phyloP scores from a whole-genome alignment of 2,113 vertebrate genomes.

The Cynoglossus semilaevis region DNA sequence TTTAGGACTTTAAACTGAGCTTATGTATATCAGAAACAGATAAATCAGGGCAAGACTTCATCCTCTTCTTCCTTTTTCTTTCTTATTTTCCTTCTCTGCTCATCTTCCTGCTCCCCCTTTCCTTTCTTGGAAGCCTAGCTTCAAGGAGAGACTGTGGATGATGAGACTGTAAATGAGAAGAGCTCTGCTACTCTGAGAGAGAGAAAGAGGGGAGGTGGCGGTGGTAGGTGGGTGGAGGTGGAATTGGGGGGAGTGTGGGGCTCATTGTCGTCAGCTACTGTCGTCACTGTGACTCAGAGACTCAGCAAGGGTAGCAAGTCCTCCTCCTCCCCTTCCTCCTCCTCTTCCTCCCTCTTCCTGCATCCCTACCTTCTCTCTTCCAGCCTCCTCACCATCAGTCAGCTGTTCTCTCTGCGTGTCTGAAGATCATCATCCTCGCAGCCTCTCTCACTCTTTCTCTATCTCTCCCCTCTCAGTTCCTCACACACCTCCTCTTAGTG shows the following conservation, averaged over 20 bases:
- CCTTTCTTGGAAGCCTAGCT: constrained; percentile 17
- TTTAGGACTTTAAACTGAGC: no score
- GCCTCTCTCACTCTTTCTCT: constrained; percentile 11
- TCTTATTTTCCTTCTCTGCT: background rate
- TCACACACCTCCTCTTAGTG: constrained; percentile 26
- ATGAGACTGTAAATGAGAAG: constrained; percentile 29
- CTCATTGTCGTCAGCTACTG: constrained; percentile 53
- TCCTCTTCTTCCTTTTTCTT: background rate
- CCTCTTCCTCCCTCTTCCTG: constrained; percentile 13
- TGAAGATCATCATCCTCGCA: constrained; percentile 46
- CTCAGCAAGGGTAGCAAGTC: constrained; percentile 27
- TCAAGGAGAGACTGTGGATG: constrained; percentile 46
- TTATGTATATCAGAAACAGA: no score
- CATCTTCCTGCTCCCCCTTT: background rate
- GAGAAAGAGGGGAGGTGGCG: constrained; percentile 5
- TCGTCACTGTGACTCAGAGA: constrained; percentile 55
- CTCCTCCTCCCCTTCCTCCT: constrained; percentile 24
- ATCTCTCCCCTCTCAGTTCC: constrained; percentile 1
- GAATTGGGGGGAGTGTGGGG: background rate
- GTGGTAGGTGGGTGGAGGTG: background rate
- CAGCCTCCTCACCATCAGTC: constrained; percentile 37
- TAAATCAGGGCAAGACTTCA: background rate
- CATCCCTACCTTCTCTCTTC: constrained; percentile 48
- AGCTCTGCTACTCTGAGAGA: background rate
- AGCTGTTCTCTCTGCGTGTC: constrained; percentile 47